Evolutionary conservation across 2,113 vertebrate species (phyloP), one percentile per base, ranked within the genome.

Genomic region (Cisticola juncidis): DNA sequence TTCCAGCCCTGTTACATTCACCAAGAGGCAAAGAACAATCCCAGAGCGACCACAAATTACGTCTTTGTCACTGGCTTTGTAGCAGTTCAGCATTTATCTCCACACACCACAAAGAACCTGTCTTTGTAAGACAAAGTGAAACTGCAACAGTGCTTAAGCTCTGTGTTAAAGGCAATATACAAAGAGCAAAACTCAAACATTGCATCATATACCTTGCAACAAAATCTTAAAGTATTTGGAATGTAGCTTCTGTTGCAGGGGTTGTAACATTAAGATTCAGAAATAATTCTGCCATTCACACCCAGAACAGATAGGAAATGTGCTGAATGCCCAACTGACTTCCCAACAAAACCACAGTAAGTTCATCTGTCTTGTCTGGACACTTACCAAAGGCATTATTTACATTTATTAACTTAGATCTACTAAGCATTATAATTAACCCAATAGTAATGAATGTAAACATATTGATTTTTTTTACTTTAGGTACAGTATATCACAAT

Each of bases 391-490:
- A 80, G 47, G 54, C 11, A 13, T 89, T 80, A 78, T 82, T 93
- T 85, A 66, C 70, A 64, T 91, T 95, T 84, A 91, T 95, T 91
- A 95, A 86, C 69, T 71, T 8, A 78, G 68, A 64, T 51, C 78
- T 86, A 40, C 40, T 81, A 80, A 96, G 56, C 73, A 73, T 48
- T 92, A 35, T 53, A 92, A 95, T 93, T 94, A 91, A 97, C 93
- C 94, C 88, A 42, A 50, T 68, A 90, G 80, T 82, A 96, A 96
- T 44, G 23, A 96, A 88, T 56, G 40, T 54, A 95, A 96, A 95
- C 66, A 68, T 79, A 94, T 47, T 21, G 38, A 80, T 51, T 58
- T 51, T 54, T 48, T 78, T 71, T 31, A 64, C 65, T 94, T 88
- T 74, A 92, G 93, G 66, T 85, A 79, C 38, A 84, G 60, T 95